These are phyloP conservation scores for Reinhardtius hippoglossoides DNA, from an alignment of 2,113 vertebrate species.

Conservation along the genomic window DNA sequence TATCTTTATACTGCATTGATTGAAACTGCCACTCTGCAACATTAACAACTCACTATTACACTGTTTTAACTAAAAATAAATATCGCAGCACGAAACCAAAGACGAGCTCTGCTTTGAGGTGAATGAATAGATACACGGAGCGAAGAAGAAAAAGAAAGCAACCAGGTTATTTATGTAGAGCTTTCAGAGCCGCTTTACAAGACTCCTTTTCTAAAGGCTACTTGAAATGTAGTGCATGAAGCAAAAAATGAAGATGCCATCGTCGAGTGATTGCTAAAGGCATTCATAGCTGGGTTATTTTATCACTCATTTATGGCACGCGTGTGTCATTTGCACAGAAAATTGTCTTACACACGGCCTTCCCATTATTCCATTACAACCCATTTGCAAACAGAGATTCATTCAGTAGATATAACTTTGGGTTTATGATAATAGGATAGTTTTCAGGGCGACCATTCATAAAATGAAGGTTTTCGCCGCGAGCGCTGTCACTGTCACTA, in stretches of 20 bases:
- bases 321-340: slow-evolving; percentile 6
- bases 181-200: background rate
- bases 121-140: background rate
- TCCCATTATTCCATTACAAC: slow-evolving; percentile 22
- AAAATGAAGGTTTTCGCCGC: slow-evolving; percentile 47
- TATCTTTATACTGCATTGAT: background rate
- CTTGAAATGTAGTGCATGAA: background rate
- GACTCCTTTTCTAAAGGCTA: background rate
- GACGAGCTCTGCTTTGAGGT: background rate
- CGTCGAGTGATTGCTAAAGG: background rate
- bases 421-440: slow-evolving; percentile 40
- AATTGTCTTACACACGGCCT: background rate
- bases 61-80: background rate
- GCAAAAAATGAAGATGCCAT: slow-evolving; percentile 8
- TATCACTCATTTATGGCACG: background rate
- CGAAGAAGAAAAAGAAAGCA: background rate
- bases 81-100: background rate
- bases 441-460: slow-evolving; percentile 52
- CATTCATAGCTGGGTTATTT: slow-evolving; percentile 26
- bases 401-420: slow-evolving; percentile 39
- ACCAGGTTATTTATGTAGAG: background rate
- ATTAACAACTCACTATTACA: background rate
- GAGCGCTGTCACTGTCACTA: slow-evolving; percentile 48
- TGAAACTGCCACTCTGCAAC: background rate
- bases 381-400: slow-evolving; percentile 17